Evolutionary conservation across 2,888 invertebrate species (phyloP).

Genomic region (Deilephila elpenor): DNA sequence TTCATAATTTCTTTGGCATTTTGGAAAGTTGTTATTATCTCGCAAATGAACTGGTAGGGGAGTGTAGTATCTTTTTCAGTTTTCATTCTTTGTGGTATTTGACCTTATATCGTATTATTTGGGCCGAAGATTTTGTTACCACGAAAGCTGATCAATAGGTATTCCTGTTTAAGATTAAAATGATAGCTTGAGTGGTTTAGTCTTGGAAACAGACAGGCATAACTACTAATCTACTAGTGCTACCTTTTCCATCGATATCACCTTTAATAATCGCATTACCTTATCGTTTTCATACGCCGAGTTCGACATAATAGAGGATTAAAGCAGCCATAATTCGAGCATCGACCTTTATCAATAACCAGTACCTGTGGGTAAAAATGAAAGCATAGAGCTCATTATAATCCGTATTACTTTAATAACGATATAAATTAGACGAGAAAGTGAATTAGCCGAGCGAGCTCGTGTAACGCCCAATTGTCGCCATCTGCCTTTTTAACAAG

Average conservation of each 20-base stretch:
- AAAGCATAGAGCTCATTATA: slow-evolving; percentile 52
- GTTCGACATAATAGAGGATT: background rate
- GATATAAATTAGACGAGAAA: slow-evolving; percentile 72
- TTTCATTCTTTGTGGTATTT: no score
- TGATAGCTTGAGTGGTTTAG: no score
- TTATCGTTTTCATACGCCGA: background rate
- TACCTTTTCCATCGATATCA: no score
- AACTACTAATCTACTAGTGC: no score
- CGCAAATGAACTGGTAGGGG: background rate
- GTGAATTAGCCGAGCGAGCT: slow-evolving; percentile 66
- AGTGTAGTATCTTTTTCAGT: no score
- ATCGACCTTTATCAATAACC: slow-evolving; percentile 3
- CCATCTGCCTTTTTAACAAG: slow-evolving; percentile 66
- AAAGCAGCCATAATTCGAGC: background rate
- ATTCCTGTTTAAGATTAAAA: no score
- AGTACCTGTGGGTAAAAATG: slow-evolving; percentile 39
- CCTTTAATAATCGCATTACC: no score
- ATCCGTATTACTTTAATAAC: slow-evolving; percentile 63
- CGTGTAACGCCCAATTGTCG: slow-evolving; percentile 66
- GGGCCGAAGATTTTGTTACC: no score
- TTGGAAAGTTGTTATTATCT: background rate
- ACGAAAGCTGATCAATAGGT: no score
- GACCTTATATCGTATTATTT: no score
- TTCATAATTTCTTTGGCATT: background rate
- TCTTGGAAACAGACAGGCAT: no score